These are phyloP conservation scores for Camptogramma bilineatum DNA, from an alignment of 2,888 invertebrate species.

Conservation along the genomic window DNA sequence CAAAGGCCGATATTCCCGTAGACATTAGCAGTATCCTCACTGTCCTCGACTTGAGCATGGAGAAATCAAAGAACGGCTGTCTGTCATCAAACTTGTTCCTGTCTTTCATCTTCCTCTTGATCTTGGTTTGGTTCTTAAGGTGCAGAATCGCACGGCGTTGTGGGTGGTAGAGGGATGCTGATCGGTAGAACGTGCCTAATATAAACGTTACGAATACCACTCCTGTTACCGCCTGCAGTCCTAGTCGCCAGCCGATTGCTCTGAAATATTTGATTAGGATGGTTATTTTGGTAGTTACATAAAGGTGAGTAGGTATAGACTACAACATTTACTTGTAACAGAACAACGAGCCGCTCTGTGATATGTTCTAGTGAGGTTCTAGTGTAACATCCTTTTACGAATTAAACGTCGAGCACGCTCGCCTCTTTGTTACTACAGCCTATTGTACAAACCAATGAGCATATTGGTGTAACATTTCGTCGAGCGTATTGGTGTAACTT, in stretches of 20 bases:
- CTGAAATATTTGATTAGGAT: constrained; percentile 72
- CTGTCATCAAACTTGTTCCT: constrained; percentile 91
- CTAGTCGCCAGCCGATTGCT: constrained; percentile 92
- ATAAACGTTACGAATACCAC: constrained; percentile 93
- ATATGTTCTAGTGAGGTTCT: too few species aligned
- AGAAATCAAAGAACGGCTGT: constrained; percentile 94
- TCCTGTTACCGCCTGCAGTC: constrained; percentile 94
- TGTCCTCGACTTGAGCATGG: constrained; percentile 93
- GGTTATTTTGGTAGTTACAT: too few species aligned
- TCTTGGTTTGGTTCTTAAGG: constrained; percentile 91
- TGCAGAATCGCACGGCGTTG: constrained; percentile 94
- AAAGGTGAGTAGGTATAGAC: too few species aligned
- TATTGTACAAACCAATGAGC: too few species aligned
- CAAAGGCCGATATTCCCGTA: constrained; percentile 92
- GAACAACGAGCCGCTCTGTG: too few species aligned
- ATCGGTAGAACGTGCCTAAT: constrained; percentile 94
- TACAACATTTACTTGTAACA: too few species aligned
- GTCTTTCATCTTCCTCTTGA: constrained; percentile 92
- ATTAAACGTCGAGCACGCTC: too few species aligned
- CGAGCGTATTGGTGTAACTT: too few species aligned
- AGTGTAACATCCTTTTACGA: too few species aligned
- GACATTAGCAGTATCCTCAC: constrained; percentile 93
- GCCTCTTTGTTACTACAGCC: too few species aligned
- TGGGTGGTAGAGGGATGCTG: constrained; percentile 95
- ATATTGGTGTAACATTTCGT: too few species aligned